Evolutionary conservation across 2,797 vertebrate species (phyloP).

Genomic region (Lepus townsendii): DNA sequence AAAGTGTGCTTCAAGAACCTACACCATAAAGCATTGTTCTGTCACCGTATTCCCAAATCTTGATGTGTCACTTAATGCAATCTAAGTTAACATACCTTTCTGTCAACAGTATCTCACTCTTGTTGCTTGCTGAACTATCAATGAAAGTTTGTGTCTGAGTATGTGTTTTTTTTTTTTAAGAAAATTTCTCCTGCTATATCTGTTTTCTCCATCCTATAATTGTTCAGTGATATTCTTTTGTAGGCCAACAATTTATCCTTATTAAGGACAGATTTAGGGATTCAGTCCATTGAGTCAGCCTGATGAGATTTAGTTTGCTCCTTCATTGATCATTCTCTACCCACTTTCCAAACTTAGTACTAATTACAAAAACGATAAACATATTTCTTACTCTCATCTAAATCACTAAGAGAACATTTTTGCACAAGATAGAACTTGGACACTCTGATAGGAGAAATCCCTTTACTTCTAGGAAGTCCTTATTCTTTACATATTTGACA

Average conservation of each 20-base stretch:
- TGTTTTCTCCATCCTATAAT: not conserved
- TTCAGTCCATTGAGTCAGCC: not conserved
- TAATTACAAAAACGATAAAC: not conserved
- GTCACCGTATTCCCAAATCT: not conserved
- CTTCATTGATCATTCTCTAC: not conserved
- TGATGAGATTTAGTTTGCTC: not conserved
- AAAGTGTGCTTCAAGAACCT: not conserved
- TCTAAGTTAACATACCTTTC: not conserved
- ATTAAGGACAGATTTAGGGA: not conserved
- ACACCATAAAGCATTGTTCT: not conserved
- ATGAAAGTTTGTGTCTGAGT: rapidly evolving
- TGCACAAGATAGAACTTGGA: not conserved
- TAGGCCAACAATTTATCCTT: not conserved
- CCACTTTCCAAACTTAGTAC: not conserved
- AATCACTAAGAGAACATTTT: not conserved
- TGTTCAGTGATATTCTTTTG: not conserved
- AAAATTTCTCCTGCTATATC: not conserved
- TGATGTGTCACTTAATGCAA: not conserved
- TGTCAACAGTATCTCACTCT: not conserved
- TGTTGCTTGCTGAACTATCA: not conserved
- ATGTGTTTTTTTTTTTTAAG: not conserved
- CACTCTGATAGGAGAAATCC: not conserved
- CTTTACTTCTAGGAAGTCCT: not conserved
- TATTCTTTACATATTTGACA: not conserved
- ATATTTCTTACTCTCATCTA: not conserved